Base-by-base conservation (phyloP, 2,113 vertebrate species). In the Sylvia atricapilla region DNA sequence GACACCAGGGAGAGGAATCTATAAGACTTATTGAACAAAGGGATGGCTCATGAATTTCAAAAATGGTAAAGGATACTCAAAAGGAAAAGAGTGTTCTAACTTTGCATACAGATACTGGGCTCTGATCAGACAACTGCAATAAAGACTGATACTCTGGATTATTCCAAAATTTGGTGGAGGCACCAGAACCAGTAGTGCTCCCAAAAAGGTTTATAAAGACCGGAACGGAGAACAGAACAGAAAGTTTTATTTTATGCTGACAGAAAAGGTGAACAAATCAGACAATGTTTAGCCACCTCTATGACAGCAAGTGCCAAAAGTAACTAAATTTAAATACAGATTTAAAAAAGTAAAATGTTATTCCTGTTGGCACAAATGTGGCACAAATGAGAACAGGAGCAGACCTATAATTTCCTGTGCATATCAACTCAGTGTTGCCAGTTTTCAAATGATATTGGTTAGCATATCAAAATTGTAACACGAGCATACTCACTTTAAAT, bases 371-470 rank as follows among this genome's bases (percentile, higher is more conserved):
- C n/a, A n/a, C n/a, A 68, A 91, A 53, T 60, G 20, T 18, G 55
- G 3, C 18, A 63, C 27, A 81, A 62, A 50, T 52, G 33, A 83
- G 14, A 81, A 72, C 3, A 76, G n/a, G 15, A 82, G 2, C 10
- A 91, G n/a, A 49, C 4, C 14, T 56, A 20, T 0, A 0, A 20
- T 53, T 72, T 86, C 17, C 30, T 33, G 6, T 35, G 11, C 5
- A 39, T 85, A 76, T 83, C 28, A 50, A 44, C 11, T 47, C 37
- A 62, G 21, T n/a, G 11, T 30, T 69, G 30, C 28, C 62, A 67
- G 27, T 72, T 87, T 91, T 77, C 46, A 85, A 83, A 69, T 43
- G 14, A 49, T 82, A 35, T 89, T 90, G 55, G 46, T 77, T 43
- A 80, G 6, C 11, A 15, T 46, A 90, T 37, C 14, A 77, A 88